These are phyloP conservation scores for Mus minutoides DNA, from an alignment of 2,797 vertebrate genomes.

Conservation along the genomic window DNA sequence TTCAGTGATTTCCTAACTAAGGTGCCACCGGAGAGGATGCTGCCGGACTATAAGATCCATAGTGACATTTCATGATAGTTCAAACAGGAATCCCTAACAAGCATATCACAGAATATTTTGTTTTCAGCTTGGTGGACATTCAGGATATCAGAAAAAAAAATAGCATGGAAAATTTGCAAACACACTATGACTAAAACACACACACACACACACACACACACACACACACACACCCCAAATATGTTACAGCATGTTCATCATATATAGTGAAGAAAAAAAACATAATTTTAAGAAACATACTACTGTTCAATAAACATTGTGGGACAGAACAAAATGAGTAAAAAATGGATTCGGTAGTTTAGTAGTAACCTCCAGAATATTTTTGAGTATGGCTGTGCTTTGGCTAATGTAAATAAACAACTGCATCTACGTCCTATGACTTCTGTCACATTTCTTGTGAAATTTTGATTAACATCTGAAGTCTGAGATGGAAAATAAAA, in stretches of 20 bases:
- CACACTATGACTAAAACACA: background rate
- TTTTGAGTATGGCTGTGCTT: background rate
- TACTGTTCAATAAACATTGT: background rate
- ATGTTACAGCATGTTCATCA: background rate
- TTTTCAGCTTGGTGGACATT: background rate
- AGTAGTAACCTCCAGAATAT: background rate
- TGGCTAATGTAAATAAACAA: constrained; percentile 53
- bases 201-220: no score
- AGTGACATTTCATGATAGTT: no score
- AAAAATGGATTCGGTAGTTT: background rate
- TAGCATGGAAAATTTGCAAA: background rate
- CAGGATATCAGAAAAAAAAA: no score
- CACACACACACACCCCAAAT: no score
- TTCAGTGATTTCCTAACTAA: background rate
- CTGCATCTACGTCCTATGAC: constrained; percentile 56
- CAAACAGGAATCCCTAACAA: background rate
- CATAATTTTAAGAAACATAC: background rate
- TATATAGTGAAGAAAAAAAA: background rate
- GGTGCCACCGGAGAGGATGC: background rate
- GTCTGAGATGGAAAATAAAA: constrained; percentile 75
- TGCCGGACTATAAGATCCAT: rapidly evolving
- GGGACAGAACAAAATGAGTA: background rate
- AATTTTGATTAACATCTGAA: constrained; percentile 70
- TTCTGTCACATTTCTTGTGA: constrained; percentile 69
- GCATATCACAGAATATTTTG: background rate